Evolutionary conservation across 1,140 invertebrate species (phyloP).

Genomic region (Propsilocerus akamusi): DNA sequence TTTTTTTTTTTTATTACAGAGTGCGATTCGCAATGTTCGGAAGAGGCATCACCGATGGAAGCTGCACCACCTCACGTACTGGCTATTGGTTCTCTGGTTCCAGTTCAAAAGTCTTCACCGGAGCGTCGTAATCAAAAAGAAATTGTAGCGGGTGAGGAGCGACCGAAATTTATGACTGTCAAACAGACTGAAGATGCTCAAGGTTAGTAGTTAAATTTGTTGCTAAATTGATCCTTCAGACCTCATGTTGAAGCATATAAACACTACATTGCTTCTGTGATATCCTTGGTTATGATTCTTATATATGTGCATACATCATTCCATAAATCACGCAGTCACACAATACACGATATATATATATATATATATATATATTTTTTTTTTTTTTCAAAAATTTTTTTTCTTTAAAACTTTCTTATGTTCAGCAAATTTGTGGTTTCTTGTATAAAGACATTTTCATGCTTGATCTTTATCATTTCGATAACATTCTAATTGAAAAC

Average conservation of each 20-base stretch:
- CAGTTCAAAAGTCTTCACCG: conserved; percentile 20
- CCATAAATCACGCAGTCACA: not conserved
- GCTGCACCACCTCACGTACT: conserved; percentile 13
- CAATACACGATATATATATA: not conserved
- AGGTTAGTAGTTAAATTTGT: conserved; percentile 3
- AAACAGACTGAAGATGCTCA: conserved; percentile 5
- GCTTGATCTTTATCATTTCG: too few species aligned
- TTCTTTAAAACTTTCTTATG: not conserved
- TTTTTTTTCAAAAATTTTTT: not conserved
- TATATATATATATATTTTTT: not conserved
- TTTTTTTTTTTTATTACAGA: not conserved
- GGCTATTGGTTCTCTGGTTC: conserved; percentile 13
- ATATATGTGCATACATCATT: not conserved
- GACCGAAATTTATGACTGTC: conserved; percentile 17
- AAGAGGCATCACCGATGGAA: not conserved
- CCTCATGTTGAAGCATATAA: conserved; percentile 2
- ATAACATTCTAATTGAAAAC: too few species aligned
- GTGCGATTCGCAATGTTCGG: not conserved
- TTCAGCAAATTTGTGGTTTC: too few species aligned
- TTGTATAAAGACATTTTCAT: too few species aligned
- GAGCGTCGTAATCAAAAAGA: conserved; percentile 22
- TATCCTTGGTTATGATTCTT: not conserved
- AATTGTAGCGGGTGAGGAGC: conserved; percentile 24
- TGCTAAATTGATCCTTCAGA: not conserved
- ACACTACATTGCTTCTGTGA: conserved; percentile 6